Evolutionary conservation across 2,113 vertebrate genomes (phyloP).

Genomic region (Piaya cayana): DNA sequence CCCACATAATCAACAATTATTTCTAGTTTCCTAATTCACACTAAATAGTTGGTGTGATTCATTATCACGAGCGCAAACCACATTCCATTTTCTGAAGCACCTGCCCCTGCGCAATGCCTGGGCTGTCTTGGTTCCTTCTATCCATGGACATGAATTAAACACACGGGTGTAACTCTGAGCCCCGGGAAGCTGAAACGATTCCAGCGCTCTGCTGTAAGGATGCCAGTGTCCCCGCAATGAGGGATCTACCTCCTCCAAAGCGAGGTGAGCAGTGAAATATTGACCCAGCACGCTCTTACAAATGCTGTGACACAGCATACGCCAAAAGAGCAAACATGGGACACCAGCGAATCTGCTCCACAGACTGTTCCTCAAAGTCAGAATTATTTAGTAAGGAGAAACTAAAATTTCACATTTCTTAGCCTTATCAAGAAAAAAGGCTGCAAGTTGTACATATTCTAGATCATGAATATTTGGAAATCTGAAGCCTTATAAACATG

Average conservation of each 20-base stretch:
- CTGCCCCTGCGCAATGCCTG: accelerated
- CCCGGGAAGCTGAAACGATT: accelerated
- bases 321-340: background rate
- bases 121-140: background rate
- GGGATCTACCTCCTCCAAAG: background rate
- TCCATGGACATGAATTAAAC: accelerated
- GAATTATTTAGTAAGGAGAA: background rate
- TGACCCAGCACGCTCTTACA: background rate
- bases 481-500: background rate
- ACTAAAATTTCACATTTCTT: background rate
- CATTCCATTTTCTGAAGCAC: accelerated
- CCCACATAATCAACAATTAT: background rate
- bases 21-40: background rate
- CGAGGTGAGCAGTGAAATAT: background rate
- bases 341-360: background rate
- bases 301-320: background rate
- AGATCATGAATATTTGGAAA: background rate
- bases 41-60: accelerated
- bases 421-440: background rate
- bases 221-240: accelerated
- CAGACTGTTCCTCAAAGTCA: background rate
- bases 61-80: accelerated
- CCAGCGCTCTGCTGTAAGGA: accelerated
- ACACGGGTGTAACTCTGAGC: accelerated
- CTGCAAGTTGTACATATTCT: background rate